A percentile compares a stretch with the other conserved stretches of the same genome.
Evolutionary conservation across 2,113 vertebrate genomes (phyloP).

Genomic region (Budorcas taxicolor): DNA sequence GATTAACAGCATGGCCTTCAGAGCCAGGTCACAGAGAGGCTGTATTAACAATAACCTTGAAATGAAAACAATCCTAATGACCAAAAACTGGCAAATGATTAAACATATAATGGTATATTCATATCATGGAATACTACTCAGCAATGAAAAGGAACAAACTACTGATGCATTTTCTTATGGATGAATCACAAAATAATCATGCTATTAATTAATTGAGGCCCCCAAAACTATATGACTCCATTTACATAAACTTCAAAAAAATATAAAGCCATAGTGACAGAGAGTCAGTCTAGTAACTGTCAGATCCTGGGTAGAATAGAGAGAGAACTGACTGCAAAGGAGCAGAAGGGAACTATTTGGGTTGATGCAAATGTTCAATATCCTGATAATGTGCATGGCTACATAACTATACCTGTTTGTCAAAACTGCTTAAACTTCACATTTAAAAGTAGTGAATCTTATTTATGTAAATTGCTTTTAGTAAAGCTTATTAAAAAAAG

Average conservation of each 20-base stretch:
- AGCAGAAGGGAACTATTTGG: neutral
- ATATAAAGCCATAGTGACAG: neutral
- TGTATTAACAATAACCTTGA: neutral
- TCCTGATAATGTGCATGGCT: neutral
- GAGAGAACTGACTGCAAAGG: neutral
- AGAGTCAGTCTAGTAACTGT: neutral
- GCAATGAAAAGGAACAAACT: neutral
- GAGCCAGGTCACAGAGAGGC: neutral
- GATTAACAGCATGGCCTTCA: neutral
- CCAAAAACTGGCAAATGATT: neutral
- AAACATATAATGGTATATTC: neutral
- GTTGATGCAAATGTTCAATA: neutral
- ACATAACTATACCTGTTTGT: neutral
- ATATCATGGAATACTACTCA: neutral
- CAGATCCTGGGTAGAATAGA: neutral
- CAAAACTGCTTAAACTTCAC: neutral
- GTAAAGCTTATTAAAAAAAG: neutral
- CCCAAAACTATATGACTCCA: neutral
- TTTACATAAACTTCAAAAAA: constrained; percentile 12
- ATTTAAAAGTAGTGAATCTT: neutral
- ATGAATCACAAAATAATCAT: neutral
- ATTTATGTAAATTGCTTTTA: neutral
- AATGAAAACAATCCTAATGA: neutral
- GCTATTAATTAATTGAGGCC: neutral
- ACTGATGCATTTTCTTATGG: neutral